Conservation (phyloP, 2,888 invertebrate species). For the Listrodromus nycthemerus region DNA sequence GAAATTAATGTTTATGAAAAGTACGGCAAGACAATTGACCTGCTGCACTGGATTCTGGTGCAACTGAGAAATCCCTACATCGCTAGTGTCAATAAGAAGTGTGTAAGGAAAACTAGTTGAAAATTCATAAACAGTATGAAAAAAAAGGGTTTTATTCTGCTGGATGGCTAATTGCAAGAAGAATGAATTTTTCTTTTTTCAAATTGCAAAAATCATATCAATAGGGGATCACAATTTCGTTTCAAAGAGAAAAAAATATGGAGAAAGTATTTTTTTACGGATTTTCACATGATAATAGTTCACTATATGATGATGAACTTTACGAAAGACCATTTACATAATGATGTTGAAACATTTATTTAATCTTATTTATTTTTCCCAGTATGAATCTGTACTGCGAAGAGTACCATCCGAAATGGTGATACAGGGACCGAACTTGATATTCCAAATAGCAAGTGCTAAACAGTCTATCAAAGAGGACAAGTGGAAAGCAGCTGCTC, state of each 20-base stretch:
- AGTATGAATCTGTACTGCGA: slow-evolving; percentile 87
- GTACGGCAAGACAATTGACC: slow-evolving; percentile 86
- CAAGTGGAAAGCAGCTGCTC: slow-evolving; percentile 87
- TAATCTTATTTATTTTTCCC: slow-evolving; percentile 71
- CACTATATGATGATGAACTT: no score
- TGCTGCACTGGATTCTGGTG: slow-evolving; percentile 89
- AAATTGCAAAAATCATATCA: background rate
- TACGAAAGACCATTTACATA: background rate
- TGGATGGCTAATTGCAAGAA: slow-evolving; percentile 58
- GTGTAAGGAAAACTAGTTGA: slow-evolving; percentile 82
- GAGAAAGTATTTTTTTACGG: no score
- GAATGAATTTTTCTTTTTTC: no score
- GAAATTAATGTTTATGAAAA: slow-evolving; percentile 82
- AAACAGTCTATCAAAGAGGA: slow-evolving; percentile 86
- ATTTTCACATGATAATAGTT: no score
- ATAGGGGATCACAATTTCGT: background rate
- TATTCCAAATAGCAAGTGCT: slow-evolving; percentile 88
- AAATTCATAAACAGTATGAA: background rate
- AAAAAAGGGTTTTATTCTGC: background rate
- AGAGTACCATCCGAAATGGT: slow-evolving; percentile 85
- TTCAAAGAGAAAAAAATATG: no score
- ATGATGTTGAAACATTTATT: background rate
- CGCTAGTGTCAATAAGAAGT: slow-evolving; percentile 86
- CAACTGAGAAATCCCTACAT: slow-evolving; percentile 87
- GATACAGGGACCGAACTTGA: slow-evolving; percentile 87